These are phyloP conservation scores for Ganaspis sp. DNA, from an alignment of 1,140 invertebrate genomes.

Conservation along the genomic window DNA sequence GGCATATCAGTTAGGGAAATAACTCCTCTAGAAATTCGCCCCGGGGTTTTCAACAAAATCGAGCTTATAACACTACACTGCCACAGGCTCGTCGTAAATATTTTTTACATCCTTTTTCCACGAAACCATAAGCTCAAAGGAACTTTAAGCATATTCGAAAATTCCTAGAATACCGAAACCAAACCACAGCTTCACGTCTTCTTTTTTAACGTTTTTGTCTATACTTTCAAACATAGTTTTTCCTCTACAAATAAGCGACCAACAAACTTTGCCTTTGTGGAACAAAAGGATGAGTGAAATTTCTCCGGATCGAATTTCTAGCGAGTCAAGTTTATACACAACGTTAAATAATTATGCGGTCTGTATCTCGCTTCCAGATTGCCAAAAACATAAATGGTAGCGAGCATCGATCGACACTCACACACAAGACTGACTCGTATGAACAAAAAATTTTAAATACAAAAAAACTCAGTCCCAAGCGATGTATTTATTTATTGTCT, in stretches of 20 bases:
- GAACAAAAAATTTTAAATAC: constrained; percentile 48
- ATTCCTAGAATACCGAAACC: not conserved
- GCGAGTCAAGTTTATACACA: constrained; percentile 53
- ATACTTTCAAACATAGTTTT: not conserved
- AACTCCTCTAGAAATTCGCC: constrained; percentile 54
- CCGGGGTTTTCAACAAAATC: constrained; percentile 35
- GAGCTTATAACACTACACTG: not conserved
- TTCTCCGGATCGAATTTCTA: constrained; percentile 55
- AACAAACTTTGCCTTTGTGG: not conserved
- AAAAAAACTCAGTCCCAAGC: constrained; percentile 53
- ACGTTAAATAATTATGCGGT: constrained; percentile 48
- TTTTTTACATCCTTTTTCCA: constrained; percentile 26
- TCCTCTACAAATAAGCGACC: not conserved
- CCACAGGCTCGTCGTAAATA: constrained; percentile 8
- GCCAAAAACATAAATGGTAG: constrained; percentile 55
- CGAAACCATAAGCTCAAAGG: constrained; percentile 8
- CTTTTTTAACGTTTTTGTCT: not conserved
- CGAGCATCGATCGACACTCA: constrained; percentile 59
- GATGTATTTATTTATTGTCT: constrained; percentile 58
- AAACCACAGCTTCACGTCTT: not conserved
- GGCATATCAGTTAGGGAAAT: constrained; percentile 68
- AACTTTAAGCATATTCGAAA: constrained; percentile 6
- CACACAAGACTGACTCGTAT: constrained; percentile 68
- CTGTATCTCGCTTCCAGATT: constrained; percentile 58
- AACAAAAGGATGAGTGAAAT: not conserved